A percentile compares a stretch with the other conserved stretches of the same genome.
Evolutionary conservation across 2,888 invertebrate species (phyloP).

Genomic region (Leistus spinibarbis): DNA sequence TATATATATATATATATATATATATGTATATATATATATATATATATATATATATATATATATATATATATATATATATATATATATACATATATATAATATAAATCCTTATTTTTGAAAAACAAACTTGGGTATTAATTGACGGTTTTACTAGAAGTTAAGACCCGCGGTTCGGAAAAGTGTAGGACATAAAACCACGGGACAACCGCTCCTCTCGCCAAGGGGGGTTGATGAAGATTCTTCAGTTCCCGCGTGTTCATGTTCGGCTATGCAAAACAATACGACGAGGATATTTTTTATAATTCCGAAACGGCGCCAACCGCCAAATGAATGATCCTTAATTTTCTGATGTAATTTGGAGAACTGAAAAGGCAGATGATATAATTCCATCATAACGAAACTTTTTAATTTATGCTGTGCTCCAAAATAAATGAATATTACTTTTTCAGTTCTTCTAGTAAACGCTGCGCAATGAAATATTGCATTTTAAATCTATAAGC

Average conservation of each 20-base stretch:
- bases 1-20: too few species aligned
- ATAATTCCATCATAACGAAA: conserved; percentile 9
- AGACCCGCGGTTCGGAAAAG: not conserved
- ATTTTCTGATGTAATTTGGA: conserved; percentile 28
- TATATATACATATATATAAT: too few species aligned
- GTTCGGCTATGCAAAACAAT: not conserved
- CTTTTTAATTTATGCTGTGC: not conserved
- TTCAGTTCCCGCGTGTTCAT: not conserved
- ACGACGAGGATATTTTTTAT: conserved; percentile 9
- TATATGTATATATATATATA: too few species aligned
- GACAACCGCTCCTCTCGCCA: not conserved
- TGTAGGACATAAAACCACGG: not conserved
- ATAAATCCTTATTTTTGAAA: too few species aligned
- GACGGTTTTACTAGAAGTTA: not conserved
- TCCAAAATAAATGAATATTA: not conserved
- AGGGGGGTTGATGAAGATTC: conserved; percentile 27
- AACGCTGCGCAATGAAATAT: too few species aligned
- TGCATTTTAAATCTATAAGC: not conserved
- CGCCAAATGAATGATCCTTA: conserved; percentile 11
- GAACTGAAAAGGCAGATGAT: not conserved
- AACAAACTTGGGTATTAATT: too few species aligned
- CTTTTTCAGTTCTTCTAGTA: not conserved
- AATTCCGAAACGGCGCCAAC: not conserved
- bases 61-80: too few species aligned
- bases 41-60: too few species aligned